Evolutionary conservation across 2,888 invertebrate genomes (phyloP).

Genomic region (Microdon myrmicae): DNA sequence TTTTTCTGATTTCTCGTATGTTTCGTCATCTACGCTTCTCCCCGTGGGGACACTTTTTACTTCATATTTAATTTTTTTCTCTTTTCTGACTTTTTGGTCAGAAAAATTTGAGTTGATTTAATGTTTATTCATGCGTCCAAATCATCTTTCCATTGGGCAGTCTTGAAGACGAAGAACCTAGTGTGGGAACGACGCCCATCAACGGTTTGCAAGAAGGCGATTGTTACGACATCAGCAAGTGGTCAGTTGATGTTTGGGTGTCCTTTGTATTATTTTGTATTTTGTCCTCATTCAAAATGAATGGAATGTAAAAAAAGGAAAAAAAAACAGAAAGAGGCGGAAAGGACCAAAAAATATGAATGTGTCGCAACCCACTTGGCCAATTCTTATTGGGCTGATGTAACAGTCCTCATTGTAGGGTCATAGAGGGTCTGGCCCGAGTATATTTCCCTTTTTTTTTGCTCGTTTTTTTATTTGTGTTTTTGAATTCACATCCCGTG

Average conservation of each 20-base stretch:
- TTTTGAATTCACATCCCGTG: too few species aligned
- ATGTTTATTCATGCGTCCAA: slow-evolving; percentile 53
- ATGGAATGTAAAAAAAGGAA: neutral
- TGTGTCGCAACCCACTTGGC: too few species aligned
- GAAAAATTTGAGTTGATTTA: slow-evolving; percentile 53
- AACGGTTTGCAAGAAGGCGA: slow-evolving; percentile 28
- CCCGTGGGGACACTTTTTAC: slow-evolving; percentile 5
- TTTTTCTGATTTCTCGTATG: neutral
- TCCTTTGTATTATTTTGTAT: slow-evolving; percentile 13
- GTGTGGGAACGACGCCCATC: slow-evolving; percentile 19
- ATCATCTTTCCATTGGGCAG: slow-evolving; percentile 22
- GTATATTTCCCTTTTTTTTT: neutral
- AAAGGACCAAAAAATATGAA: slow-evolving; percentile 21
- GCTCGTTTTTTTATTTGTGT: neutral
- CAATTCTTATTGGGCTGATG: too few species aligned
- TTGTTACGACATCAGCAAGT: slow-evolving; percentile 36
- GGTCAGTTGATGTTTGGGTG: slow-evolving; percentile 23
- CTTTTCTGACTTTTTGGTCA: slow-evolving; percentile 22
- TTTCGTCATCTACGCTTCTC: slow-evolving; percentile 1
- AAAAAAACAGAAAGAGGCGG: too few species aligned
- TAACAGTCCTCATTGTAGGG: too few species aligned
- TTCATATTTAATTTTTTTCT: neutral
- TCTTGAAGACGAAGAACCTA: neutral
- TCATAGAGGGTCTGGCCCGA: too few species aligned
- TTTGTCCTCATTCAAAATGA: slow-evolving; percentile 18